phyloP scores from a whole-genome alignment of 2,113 vertebrate genomes.

The Neodontobutis hainanensis region DNA sequence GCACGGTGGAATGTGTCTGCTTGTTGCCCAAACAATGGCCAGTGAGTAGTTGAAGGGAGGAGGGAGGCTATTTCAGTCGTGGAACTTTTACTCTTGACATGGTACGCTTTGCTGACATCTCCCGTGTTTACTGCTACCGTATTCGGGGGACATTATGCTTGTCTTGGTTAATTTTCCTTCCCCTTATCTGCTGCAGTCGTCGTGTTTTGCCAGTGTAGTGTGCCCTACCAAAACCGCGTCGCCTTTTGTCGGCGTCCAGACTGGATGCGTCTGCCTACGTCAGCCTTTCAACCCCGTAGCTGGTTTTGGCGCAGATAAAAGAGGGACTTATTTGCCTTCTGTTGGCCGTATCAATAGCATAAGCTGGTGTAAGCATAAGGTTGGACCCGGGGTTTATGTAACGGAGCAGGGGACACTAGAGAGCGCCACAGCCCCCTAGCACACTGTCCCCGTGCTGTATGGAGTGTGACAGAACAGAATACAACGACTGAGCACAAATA shows the following conservation, averaged over 20 bases:
- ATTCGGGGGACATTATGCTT: neutral
- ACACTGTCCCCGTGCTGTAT: slow-evolving; percentile 41
- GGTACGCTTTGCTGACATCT: neutral
- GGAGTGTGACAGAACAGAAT: slow-evolving; percentile 11
- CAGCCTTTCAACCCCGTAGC: neutral
- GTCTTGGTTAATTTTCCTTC: neutral
- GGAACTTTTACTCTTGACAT: slow-evolving; percentile 54
- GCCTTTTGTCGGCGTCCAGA: slow-evolving; percentile 36
- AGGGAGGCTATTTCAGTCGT: slow-evolving; percentile 18
- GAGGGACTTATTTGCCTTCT: slow-evolving; percentile 18
- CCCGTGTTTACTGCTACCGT: too few species aligned
- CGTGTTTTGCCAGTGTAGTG: slow-evolving; percentile 35
- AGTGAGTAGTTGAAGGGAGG: slow-evolving; percentile 41
- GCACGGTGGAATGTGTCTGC: slow-evolving; percentile 72
- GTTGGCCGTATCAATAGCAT: slow-evolving; percentile 52
- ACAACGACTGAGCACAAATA: neutral
- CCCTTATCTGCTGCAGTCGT: slow-evolving; percentile 23
- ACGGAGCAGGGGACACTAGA: slow-evolving; percentile 75
- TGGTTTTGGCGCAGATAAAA: neutral
- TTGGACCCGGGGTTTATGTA: slow-evolving; percentile 63
- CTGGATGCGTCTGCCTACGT: slow-evolving; percentile 1
- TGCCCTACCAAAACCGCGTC: slow-evolving; percentile 41
- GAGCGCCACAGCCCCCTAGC: slow-evolving; percentile 73
- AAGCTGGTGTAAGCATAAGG: slow-evolving; percentile 44
- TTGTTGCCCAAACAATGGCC: slow-evolving; percentile 76